Percentiles rank a stretch among this genome's conserved stretches.
Conservation (phyloP, 2,797 vertebrate genomes). For the Otolemur crassicaudatus region DNA sequence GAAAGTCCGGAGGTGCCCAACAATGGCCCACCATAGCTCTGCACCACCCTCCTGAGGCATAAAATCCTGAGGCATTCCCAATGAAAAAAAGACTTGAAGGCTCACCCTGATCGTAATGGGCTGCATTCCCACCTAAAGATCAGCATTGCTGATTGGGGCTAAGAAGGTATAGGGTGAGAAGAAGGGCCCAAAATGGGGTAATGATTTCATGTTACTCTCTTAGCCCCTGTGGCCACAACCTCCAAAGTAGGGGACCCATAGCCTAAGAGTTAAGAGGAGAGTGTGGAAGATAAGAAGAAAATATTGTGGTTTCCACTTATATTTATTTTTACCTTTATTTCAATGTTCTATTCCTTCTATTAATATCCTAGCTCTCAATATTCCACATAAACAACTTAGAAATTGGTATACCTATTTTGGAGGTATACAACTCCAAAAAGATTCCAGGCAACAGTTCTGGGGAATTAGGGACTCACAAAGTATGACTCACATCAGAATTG, state of each 20-base stretch:
- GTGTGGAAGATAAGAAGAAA: neutral
- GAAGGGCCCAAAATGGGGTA: too few relatives aligned
- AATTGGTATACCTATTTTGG: neutral
- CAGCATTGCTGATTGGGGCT: neutral
- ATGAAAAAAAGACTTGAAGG: neutral
- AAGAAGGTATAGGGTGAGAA: neutral
- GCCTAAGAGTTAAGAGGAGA: neutral
- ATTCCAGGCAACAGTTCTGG: neutral
- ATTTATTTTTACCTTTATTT: conserved; percentile 45
- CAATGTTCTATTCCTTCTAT: neutral
- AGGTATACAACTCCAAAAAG: neutral
- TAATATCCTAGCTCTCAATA: neutral
- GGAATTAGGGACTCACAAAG: neutral
- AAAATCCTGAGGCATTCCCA: neutral
- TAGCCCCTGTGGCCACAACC: neutral
- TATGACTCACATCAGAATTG: neutral
- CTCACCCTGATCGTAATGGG: neutral
- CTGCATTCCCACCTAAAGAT: neutral
- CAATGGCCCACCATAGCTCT: fast-evolving
- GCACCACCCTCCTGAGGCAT: neutral
- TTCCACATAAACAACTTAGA: neutral
- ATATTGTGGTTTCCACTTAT: neutral
- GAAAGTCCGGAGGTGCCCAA: neutral
- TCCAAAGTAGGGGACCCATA: neutral
- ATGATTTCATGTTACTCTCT: neutral